A percentile compares a stretch with the other conserved stretches of the same genome.
phyloP scores from a whole-genome alignment of 2,888 invertebrate species.

The Drosophila paramelanica region DNA sequence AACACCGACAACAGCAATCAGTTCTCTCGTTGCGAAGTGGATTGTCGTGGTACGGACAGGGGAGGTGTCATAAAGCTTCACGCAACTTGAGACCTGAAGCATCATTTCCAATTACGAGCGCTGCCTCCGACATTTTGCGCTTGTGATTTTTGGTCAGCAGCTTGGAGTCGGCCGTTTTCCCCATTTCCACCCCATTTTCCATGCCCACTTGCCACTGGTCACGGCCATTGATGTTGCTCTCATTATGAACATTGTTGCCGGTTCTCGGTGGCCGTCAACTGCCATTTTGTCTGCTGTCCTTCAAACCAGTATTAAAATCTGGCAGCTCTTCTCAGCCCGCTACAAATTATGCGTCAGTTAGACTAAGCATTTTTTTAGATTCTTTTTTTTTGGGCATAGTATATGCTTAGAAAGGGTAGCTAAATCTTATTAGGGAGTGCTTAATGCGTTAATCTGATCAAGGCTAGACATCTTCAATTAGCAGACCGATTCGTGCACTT shows the following conservation, averaged over 20 bases:
- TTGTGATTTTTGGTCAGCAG: conserved; percentile 67
- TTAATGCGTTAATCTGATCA: neutral
- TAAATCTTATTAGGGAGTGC: neutral
- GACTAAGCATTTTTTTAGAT: conserved; percentile 15
- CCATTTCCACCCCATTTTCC: conserved; percentile 1
- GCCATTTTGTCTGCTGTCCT: conserved; percentile 58
- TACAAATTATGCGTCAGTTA: conserved; percentile 31
- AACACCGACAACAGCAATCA: conserved; percentile 34
- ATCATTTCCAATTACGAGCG: conserved; percentile 72
- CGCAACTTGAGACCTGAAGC: conserved; percentile 70
- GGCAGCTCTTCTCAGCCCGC: conserved; percentile 34
- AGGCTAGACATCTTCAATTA: neutral
- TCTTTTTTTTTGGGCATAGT: neutral
- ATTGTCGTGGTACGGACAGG: conserved; percentile 5
- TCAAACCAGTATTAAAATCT: conserved; percentile 55
- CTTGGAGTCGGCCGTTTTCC: conserved; percentile 18
- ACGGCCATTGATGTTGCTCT: conserved; percentile 58
- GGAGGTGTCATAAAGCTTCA: conserved; percentile 57
- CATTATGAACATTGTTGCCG: conserved; percentile 43
- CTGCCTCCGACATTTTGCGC: conserved; percentile 54
- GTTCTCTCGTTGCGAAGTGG: conserved; percentile 8
- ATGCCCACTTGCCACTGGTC: conserved; percentile 23
- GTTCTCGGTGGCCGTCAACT: conserved; percentile 49
- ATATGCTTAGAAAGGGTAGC: neutral
- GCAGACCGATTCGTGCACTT: neutral